These are phyloP conservation scores for Agriopis leucophaearia DNA, from an alignment of 2,888 invertebrate genomes.

Conservation along the genomic window DNA sequence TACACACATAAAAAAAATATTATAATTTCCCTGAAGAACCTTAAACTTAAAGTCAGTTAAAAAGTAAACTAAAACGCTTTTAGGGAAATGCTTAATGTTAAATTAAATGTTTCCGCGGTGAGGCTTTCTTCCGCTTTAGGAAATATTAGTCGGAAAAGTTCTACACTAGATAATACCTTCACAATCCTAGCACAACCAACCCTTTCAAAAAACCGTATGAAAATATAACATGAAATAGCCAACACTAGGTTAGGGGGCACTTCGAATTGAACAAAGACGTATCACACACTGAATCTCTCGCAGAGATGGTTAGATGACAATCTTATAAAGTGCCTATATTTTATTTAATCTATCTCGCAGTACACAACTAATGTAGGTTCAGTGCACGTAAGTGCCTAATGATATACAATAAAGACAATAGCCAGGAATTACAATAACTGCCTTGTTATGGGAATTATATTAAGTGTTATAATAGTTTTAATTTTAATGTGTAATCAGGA, in stretches of 20 bases:
- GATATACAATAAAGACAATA: constrained; percentile 11
- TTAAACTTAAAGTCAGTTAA: too few relatives aligned
- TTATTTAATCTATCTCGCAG: constrained; percentile 2
- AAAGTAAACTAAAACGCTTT: too few relatives aligned
- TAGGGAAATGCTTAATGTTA: too few relatives aligned
- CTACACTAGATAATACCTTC: background rate
- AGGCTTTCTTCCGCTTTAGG: too few relatives aligned
- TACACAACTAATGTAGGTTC: background rate
- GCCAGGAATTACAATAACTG: background rate
- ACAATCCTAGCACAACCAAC: background rate
- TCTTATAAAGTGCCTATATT: constrained; percentile 13
- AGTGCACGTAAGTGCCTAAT: background rate
- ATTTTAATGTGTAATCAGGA: background rate
- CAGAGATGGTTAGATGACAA: constrained; percentile 4
- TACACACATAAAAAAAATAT: too few relatives aligned
- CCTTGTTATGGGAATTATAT: constrained; percentile 6
- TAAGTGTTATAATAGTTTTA: background rate
- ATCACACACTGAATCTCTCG: background rate
- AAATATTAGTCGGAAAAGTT: too few relatives aligned
- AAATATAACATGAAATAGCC: background rate
- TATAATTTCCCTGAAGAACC: too few relatives aligned
- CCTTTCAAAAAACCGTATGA: too few relatives aligned
- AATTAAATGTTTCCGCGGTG: too few relatives aligned
- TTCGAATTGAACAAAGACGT: background rate
- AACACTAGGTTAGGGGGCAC: background rate